These are phyloP conservation scores for Sepioteuthis lessoniana DNA, from an alignment of 2,888 invertebrate genomes.

Conservation along the genomic window DNA sequence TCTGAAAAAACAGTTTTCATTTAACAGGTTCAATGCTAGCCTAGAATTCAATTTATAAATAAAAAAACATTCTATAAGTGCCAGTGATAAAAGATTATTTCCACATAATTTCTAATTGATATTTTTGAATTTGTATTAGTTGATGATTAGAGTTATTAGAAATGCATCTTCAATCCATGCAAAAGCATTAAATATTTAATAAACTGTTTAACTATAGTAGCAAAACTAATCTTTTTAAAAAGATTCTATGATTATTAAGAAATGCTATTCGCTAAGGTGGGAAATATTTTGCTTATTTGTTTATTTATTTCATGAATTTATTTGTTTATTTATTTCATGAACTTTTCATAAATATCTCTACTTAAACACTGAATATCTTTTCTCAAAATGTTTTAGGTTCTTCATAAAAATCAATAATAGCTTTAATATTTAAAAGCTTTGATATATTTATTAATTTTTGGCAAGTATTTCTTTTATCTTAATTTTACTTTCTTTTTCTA, in stretches of 20 bases:
- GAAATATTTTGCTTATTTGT: neutral
- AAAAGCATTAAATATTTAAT: neutral
- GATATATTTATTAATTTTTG: neutral
- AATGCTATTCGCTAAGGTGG: neutral
- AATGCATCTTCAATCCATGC: conserved; percentile 13
- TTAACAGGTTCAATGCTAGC: too few relatives aligned
- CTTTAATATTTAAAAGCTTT: too few relatives aligned
- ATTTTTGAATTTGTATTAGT: neutral
- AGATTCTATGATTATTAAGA: neutral
- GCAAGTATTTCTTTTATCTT: neutral
- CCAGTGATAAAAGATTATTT: too few relatives aligned
- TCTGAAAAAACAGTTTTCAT: too few relatives aligned
- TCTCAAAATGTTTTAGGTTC: neutral
- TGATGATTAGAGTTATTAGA: neutral
- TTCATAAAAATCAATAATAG: too few relatives aligned
- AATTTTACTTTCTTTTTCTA: neutral
- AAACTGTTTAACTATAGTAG: neutral
- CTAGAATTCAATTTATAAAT: too few relatives aligned
- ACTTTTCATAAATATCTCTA: neutral
- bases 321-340: neutral
- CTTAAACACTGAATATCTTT: neutral
- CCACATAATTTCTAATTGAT: neutral
- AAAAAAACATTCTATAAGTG: too few relatives aligned
- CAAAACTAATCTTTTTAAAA: neutral
- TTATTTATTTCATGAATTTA: too few relatives aligned